Evolutionary conservation across 1,140 invertebrate species (phyloP).

Genomic region (Lysiphlebus fabarum): DNA sequence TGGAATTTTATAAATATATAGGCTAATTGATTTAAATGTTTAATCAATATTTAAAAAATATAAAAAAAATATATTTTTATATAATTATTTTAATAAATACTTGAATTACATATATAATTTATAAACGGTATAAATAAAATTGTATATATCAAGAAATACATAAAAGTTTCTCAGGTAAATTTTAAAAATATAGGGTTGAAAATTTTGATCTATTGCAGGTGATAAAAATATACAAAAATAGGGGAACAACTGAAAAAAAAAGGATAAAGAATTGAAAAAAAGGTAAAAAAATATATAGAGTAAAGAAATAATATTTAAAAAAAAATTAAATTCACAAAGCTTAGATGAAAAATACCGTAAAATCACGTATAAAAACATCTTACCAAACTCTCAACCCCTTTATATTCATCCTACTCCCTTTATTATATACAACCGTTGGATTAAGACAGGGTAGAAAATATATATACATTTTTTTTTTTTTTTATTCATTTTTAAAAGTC

Average conservation of each 20-base stretch:
- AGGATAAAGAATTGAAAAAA: slow-evolving; percentile 10
- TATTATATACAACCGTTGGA: slow-evolving; percentile 25
- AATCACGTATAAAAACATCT: slow-evolving; percentile 22
- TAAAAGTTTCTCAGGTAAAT: too few species aligned
- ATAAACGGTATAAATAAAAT: too few species aligned
- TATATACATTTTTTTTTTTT: not conserved
- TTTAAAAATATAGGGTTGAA: slow-evolving; percentile 18
- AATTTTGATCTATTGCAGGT: slow-evolving; percentile 25
- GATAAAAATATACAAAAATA: not conserved
- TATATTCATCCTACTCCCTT: slow-evolving; percentile 7
- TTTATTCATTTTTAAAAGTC: slow-evolving; percentile 28
- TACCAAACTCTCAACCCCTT: too few species aligned
- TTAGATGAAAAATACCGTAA: slow-evolving; percentile 22
- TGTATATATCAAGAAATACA: too few species aligned
- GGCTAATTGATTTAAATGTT: too few species aligned
- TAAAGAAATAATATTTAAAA: slow-evolving; percentile 20
- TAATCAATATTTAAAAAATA: too few species aligned
- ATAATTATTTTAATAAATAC: too few species aligned
- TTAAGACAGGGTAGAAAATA: slow-evolving; percentile 26
- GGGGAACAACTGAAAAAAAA: slow-evolving; percentile 12
- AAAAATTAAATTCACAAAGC: slow-evolving; percentile 16
- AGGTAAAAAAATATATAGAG: slow-evolving; percentile 12
- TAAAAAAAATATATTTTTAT: too few species aligned
- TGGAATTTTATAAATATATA: too few species aligned
- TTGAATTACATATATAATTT: too few species aligned